These are phyloP conservation scores for Thamnophis sirtalis DNA, from an alignment of 2,113 vertebrate genomes.

Conservation along the genomic window DNA sequence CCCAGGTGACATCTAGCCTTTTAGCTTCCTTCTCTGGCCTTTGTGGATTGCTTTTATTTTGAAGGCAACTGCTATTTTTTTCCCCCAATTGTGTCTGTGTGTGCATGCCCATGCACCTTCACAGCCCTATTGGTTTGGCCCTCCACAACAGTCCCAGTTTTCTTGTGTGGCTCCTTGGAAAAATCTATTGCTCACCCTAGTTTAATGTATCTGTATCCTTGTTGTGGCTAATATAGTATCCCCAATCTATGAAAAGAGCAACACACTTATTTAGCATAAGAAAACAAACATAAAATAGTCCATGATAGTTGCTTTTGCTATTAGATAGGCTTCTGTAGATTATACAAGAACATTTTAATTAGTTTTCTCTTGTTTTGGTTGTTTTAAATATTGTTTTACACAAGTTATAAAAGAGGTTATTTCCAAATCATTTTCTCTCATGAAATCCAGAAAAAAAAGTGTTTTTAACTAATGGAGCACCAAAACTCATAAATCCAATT, in stretches of 20 bases:
- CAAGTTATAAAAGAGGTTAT: neutral
- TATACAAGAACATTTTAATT: conserved; percentile 9
- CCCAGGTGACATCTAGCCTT: neutral
- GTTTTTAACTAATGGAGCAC: neutral
- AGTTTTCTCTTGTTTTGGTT: neutral
- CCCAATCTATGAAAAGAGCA: neutral
- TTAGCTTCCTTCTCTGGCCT: neutral
- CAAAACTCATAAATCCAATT: neutral
- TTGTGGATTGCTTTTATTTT: neutral
- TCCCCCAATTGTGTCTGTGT: neutral
- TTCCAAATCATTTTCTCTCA: neutral
- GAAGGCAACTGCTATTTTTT: neutral
- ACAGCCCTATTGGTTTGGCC: neutral
- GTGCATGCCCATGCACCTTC: neutral
- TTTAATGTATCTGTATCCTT: neutral
- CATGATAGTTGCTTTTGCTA: neutral
- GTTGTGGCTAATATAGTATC: neutral
- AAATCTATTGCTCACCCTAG: no score
- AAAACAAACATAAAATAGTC: conserved; percentile 7
- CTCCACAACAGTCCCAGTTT: neutral
- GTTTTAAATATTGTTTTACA: conserved; percentile 1
- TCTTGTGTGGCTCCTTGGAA: neutral
- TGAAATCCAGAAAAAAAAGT: neutral
- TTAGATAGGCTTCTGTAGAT: neutral
- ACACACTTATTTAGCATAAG: neutral